phyloP scores from a whole-genome alignment of 2,888 invertebrate genomes.

The Megalurothrips usitatus region DNA sequence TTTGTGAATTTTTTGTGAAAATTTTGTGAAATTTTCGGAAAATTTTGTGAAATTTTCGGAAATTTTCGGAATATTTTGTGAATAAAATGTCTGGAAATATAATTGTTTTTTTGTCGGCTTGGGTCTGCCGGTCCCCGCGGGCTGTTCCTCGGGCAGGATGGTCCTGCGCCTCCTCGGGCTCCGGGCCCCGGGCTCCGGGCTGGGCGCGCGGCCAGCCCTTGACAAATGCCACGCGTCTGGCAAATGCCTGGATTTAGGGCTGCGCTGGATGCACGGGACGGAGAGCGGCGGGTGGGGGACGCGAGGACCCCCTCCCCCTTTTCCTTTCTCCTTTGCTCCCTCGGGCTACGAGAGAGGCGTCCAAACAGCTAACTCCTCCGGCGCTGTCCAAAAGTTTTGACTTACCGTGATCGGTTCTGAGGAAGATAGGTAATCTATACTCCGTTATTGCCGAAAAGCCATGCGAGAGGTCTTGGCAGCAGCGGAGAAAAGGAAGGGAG shows the following conservation, averaged over 20 bases:
- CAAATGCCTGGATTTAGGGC: constrained; percentile 20
- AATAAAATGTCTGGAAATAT: no score
- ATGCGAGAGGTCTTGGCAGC: background rate
- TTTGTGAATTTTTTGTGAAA: no score
- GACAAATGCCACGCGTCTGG: constrained; percentile 22
- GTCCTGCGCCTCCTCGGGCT: background rate
- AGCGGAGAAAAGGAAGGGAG: background rate
- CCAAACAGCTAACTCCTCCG: background rate
- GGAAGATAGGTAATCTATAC: constrained; percentile 25
- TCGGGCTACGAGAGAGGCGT: background rate
- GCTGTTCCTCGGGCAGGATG: no score
- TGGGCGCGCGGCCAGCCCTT: constrained; percentile 20
- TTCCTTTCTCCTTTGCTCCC: no score
- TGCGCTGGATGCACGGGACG: background rate
- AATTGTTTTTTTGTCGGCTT: no score
- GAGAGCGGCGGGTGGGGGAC: background rate
- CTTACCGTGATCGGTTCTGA: constrained; percentile 22
- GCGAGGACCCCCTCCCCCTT: background rate
- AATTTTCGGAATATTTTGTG: no score
- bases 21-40: no score
- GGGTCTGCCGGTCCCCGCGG: no score
- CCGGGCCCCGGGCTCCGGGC: background rate
- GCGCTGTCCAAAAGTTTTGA: constrained; percentile 26
- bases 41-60: no score
- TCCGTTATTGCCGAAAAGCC: constrained; percentile 12